Evolutionary conservation across 2,113 vertebrate genomes (phyloP).

Genomic region (Pseudorhombus dupliciocellatus): DNA sequence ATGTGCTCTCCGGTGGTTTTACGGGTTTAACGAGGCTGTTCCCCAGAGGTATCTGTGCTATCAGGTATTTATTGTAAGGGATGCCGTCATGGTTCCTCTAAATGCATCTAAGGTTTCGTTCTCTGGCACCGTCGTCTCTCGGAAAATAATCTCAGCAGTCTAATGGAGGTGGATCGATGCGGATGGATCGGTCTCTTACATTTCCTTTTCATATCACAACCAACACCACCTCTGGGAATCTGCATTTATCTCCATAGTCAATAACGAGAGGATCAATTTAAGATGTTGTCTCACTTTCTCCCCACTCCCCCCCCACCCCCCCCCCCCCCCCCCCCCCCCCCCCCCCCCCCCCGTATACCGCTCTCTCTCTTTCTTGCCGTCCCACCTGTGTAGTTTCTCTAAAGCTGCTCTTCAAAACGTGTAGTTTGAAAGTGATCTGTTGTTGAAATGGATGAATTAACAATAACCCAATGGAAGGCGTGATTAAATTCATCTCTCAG

Average conservation of each 20-base stretch:
- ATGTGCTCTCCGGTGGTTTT: slow-evolving; percentile 45
- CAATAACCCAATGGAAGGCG: slow-evolving; percentile 34
- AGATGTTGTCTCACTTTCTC: slow-evolving; percentile 19
- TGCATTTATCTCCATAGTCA: slow-evolving; percentile 52
- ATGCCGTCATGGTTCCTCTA: slow-evolving; percentile 18
- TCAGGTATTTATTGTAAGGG: slow-evolving; percentile 49
- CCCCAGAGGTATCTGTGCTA: slow-evolving; percentile 30
- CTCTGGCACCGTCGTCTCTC: slow-evolving; percentile 37
- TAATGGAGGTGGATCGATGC: slow-evolving; percentile 75
- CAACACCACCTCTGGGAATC: slow-evolving; percentile 66
- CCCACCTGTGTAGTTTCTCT: slow-evolving; percentile 42
- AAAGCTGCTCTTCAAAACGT: slow-evolving; percentile 56
- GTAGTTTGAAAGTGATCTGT: slow-evolving; percentile 40
- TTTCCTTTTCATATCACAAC: slow-evolving; percentile 74
- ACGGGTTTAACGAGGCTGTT: slow-evolving; percentile 33
- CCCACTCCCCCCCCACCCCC: too few relatives aligned
- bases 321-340: too few relatives aligned
- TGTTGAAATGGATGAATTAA: slow-evolving; percentile 55
- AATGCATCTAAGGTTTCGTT: slow-evolving; percentile 51
- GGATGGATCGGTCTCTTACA: slow-evolving; percentile 51
- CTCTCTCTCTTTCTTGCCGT: not conserved
- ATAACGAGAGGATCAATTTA: slow-evolving; percentile 54
- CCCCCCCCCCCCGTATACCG: too few relatives aligned
- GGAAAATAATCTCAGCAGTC: slow-evolving; percentile 67
- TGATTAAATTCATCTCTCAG: slow-evolving; percentile 54